phyloP scores from a whole-genome alignment of 1,140 invertebrate genomes.

The Drosophila sturtevanti region DNA sequence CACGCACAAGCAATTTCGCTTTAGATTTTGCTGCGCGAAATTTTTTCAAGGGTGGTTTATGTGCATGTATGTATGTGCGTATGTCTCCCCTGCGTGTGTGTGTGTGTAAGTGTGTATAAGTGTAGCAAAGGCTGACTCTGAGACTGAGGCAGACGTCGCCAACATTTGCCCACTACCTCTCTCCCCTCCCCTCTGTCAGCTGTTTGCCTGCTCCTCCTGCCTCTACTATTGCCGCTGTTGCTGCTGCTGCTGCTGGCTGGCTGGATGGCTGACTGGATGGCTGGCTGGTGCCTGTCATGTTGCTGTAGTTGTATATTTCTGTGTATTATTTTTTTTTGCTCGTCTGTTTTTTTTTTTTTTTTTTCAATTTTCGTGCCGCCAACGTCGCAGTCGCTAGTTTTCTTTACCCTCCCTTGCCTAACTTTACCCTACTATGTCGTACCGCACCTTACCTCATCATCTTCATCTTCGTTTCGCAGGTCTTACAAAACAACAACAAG shows the following conservation, averaged over 20 bases:
- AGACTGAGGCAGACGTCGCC: conserved; percentile 34
- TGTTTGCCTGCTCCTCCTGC: background rate
- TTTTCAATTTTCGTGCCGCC: conserved; percentile 66
- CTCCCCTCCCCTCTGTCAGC: background rate
- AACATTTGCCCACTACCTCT: background rate
- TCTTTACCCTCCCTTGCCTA: background rate
- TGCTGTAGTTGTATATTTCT: conserved; percentile 60
- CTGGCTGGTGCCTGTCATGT: conserved; percentile 16
- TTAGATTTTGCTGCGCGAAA: conserved; percentile 77
- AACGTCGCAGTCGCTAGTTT: conserved; percentile 31
- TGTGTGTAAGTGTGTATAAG: conserved; percentile 29
- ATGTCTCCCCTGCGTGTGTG: conserved; percentile 20
- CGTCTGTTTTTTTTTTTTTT: conserved; percentile 44
- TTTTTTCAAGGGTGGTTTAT: conserved; percentile 74
- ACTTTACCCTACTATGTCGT: background rate
- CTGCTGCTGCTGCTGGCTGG: conserved; percentile 16
- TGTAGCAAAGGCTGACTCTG: conserved; percentile 32
- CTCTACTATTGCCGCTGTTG: no score
- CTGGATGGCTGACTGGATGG: no score
- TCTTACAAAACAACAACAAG: conserved; percentile 29
- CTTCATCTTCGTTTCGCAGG: conserved; percentile 52
- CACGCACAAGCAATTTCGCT: conserved; percentile 52
- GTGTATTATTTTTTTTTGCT: conserved; percentile 38
- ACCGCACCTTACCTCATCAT: background rate
- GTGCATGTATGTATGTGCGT: conserved; percentile 35